phyloP scores from a whole-genome alignment of 1,140 invertebrate species.

The Drosophila jambulina region DNA sequence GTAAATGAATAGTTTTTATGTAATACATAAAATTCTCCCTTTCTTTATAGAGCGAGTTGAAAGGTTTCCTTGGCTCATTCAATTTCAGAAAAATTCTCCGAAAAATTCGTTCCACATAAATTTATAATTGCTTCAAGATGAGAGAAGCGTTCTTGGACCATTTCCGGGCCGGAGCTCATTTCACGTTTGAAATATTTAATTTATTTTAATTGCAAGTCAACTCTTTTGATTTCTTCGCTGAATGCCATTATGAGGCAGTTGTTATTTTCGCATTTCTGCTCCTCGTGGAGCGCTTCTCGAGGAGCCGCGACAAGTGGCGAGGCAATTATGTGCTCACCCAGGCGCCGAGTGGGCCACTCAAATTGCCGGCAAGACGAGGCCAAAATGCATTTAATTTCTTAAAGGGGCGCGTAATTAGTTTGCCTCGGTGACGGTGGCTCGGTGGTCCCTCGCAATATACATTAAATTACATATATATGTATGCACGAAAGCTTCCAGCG shows the following conservation, averaged over 20 bases:
- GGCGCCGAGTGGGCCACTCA: constrained; percentile 59
- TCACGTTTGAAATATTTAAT: constrained; percentile 59
- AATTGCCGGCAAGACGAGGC: constrained; percentile 66
- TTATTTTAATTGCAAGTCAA: constrained; percentile 73
- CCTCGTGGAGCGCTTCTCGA: constrained; percentile 56
- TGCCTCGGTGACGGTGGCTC: constrained; percentile 46
- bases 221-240: constrained; percentile 65
- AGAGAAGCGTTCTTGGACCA: background rate
- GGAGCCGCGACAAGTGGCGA: constrained; percentile 66
- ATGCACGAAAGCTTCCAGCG: constrained; percentile 39
- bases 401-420: constrained; percentile 80
- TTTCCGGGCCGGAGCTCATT: constrained; percentile 37
- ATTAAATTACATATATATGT: constrained; percentile 23
- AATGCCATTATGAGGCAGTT: constrained; percentile 29
- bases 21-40: background rate
- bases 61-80: background rate
- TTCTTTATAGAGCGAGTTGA: too few species aligned
- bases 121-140: constrained; percentile 16
- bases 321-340: constrained; percentile 77
- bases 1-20: too few species aligned
- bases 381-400: constrained; percentile 82
- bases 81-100: constrained; percentile 4
- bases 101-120: constrained; percentile 4
- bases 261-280: constrained; percentile 39
- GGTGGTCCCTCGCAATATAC: constrained; percentile 11